These are phyloP conservation scores for Lucifuga dentata DNA, from an alignment of 2,113 vertebrate genomes.

Conservation along the genomic window DNA sequence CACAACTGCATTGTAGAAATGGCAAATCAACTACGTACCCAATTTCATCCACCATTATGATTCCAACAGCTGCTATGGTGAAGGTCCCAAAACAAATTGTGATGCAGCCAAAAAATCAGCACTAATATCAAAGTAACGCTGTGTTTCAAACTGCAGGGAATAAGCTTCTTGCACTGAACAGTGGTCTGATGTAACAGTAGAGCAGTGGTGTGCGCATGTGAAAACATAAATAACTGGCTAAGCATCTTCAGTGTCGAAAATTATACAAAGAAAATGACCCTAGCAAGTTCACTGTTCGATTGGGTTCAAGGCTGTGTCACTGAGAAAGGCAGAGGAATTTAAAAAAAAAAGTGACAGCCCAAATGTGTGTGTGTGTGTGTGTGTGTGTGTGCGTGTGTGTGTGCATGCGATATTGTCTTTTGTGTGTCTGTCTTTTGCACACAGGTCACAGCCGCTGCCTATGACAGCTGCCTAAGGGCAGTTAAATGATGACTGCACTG, in stretches of 20 bases:
- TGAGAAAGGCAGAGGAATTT: background rate
- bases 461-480: conserved; percentile 59
- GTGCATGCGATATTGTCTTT: background rate
- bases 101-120: conserved; percentile 5
- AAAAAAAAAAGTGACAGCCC: conserved; percentile 24
- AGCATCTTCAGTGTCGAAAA: background rate
- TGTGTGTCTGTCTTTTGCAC: conserved; percentile 27
- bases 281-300: conserved; percentile 7
- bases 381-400: conserved; percentile 16
- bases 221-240: conserved; percentile 15
- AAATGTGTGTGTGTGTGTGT: conserved; percentile 4
- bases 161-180: conserved; percentile 19
- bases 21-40: too few species aligned
- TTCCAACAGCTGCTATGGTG: too few species aligned
- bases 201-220: background rate
- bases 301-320: conserved; percentile 19
- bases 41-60: too few species aligned
- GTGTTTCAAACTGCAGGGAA: conserved; percentile 39
- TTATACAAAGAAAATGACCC: conserved; percentile 20
- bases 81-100: background rate
- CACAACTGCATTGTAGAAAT: too few species aligned
- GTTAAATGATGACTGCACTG: conserved; percentile 50
- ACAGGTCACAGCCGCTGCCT: conserved; percentile 37
- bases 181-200: conserved; percentile 6
- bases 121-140: conserved; percentile 36